Base-by-base conservation (phyloP, 1,140 invertebrate genomes). In the Drosophila pandora region DNA sequence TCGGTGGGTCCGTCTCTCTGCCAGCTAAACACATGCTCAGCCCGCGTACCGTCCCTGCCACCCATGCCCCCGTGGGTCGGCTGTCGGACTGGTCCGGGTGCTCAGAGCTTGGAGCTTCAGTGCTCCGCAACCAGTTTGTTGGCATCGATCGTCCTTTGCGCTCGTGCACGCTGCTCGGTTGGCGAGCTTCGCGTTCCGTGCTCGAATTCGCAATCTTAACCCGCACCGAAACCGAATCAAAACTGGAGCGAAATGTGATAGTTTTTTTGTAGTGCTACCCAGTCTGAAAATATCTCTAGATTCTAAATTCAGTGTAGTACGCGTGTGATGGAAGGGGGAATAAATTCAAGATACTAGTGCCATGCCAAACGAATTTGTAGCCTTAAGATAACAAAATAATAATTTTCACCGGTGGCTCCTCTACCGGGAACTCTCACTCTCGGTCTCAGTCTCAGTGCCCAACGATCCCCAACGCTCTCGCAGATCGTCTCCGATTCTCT, bases 61-160 rank as follows among this genome's bases (percentile, higher is more conserved):
- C 57, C 45, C 43, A 52, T 13, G 23, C 25, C 52, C 21, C 50
- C 45, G 34, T 65, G 62, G 64, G 39, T 54, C 37, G 37, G n/a
- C 32, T 45, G 67, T 69, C 50, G 43, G 65, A 55, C 64, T 57
- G 64, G 41, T 55, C 49, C 50, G 39, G 30, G 58, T 57, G 76
- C 57, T 47, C 54, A 59, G 47, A 68, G 82, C 58, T 81, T 61
- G 43, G 41, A 12, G 56, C 37, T 45, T 37, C 13, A 21, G 41
- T 52, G 63, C 47, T 22, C 52, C 43, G 60, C 82, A 87, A 87
- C 82, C 82, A 87, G 82, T 87, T 87, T 87, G 70, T 56, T 75
- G 47, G 62, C 74, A 87, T 53, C 74, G 78, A 87, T 87, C 82
- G 79, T 83, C 79, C 79, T 83, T 82, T 79, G 59, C 55, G 73